Conservation (phyloP, 2,113 vertebrate genomes). For the Tetrao urogallus region DNA sequence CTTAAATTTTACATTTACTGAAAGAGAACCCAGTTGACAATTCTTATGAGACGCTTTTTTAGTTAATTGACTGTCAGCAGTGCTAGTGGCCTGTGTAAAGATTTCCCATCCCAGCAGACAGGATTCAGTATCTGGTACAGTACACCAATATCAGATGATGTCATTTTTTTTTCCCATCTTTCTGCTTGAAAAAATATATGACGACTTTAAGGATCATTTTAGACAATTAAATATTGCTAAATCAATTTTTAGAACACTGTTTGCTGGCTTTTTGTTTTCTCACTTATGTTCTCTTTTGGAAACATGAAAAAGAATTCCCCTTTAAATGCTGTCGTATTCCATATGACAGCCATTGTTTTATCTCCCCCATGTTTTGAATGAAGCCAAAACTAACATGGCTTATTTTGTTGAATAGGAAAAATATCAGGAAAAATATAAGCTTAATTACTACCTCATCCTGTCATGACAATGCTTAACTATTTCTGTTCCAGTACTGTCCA, state of each 20-base stretch:
- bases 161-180: not conserved
- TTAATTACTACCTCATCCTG: not conserved
- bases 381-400: not conserved
- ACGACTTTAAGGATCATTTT: not conserved
- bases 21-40: not conserved
- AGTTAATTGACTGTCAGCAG: not conserved
- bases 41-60: not conserved
- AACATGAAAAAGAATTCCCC: not conserved
- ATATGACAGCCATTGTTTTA: not conserved
- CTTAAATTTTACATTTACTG: not conserved
- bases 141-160: not conserved
- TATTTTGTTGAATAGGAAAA: not conserved
- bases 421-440: not conserved
- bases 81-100: not conserved
- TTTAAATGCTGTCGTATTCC: not conserved
- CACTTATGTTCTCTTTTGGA: not conserved
- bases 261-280: not conserved
- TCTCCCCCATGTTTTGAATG: not conserved
- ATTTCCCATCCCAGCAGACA: not conserved
- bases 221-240: not conserved
- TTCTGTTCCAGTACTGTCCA: not conserved
- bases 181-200: not conserved
- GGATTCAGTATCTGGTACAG: not conserved
- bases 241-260: not conserved
- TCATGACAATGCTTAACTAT: not conserved